A percentile compares a stretch with the other conserved stretches of the same genome.
These are phyloP conservation scores for Tetramorium bicarinatum DNA, from an alignment of 2,888 invertebrate species.

Conservation along the genomic window DNA sequence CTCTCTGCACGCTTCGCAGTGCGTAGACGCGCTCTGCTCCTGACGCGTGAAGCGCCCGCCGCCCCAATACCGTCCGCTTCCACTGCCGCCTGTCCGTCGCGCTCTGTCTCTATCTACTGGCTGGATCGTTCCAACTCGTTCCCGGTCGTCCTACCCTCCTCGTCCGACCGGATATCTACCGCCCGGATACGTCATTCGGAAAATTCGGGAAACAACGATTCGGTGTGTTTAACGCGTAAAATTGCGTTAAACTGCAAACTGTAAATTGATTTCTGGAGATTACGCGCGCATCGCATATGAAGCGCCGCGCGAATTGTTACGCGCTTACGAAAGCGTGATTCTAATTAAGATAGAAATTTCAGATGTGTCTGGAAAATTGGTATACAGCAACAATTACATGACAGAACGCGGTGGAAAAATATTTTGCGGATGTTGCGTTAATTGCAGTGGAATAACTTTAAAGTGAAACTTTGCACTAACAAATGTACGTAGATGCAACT, in stretches of 20 bases:
- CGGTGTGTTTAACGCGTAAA: neutral
- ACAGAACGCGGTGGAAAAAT: neutral
- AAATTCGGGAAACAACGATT: slow-evolving; percentile 27
- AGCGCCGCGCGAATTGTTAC: neutral
- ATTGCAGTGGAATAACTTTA: neutral
- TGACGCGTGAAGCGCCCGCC: slow-evolving; percentile 68
- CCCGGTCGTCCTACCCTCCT: neutral
- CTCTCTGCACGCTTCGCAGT: slow-evolving; percentile 43
- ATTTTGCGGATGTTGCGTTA: neutral
- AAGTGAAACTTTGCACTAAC: no score
- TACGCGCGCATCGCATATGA: neutral
- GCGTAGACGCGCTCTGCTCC: slow-evolving; percentile 61
- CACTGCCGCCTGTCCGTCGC: slow-evolving; percentile 26
- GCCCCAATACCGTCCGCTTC: neutral
- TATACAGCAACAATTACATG: no score
- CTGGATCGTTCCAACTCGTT: neutral
- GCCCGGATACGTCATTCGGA: slow-evolving; percentile 19
- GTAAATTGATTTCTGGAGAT: slow-evolving; percentile 14
- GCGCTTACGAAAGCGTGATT: neutral
- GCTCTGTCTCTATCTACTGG: neutral
- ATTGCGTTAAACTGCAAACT: slow-evolving; percentile 18
- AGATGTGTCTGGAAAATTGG: neutral
- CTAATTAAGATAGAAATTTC: neutral
- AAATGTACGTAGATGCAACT: neutral
- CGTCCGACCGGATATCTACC: neutral